phyloP scores from a whole-genome alignment of 1,140 invertebrate species.

The Oryzaephilus surinamensis region DNA sequence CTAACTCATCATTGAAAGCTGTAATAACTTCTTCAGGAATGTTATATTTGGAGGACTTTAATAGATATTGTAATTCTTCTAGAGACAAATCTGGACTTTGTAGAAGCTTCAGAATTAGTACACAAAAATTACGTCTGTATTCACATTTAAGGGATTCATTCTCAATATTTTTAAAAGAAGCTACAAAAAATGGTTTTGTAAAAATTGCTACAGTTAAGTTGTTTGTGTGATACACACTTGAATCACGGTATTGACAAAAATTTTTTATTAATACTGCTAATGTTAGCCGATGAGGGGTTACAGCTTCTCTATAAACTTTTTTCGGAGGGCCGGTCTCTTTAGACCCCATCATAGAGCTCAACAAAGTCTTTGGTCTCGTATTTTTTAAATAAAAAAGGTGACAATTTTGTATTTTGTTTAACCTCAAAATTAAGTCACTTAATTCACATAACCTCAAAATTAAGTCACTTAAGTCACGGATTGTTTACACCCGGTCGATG shows the following conservation, averaged over 20 bases:
- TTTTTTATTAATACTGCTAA: constrained; percentile 43
- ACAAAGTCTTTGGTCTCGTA: no score
- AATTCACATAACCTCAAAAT: no score
- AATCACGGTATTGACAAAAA: constrained; percentile 39
- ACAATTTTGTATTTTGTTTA: constrained; percentile 2
- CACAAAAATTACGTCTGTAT: constrained; percentile 45
- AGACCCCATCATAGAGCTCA: no score
- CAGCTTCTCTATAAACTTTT: no score
- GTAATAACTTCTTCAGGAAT: constrained; percentile 40
- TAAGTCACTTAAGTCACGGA: no score
- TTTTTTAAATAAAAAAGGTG: constrained; percentile 43
- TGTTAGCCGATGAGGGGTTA: constrained; percentile 46
- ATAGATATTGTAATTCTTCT: constrained; percentile 42
- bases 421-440: no score
- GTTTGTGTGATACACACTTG: constrained; percentile 32
- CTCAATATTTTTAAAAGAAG: constrained; percentile 20
- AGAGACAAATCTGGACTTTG: constrained; percentile 58
- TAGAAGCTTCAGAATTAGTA: constrained; percentile 49
- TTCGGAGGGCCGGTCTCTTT: no score
- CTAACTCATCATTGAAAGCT: constrained; percentile 44
- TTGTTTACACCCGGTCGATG: no score
- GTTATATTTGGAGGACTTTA: constrained; percentile 43
- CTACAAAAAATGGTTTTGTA: constrained; percentile 12
- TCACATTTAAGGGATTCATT: constrained; percentile 32
- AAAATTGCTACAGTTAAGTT: constrained; percentile 4